phyloP scores from a whole-genome alignment of 2,797 vertebrate species.

The Gambelia wislizenii region DNA sequence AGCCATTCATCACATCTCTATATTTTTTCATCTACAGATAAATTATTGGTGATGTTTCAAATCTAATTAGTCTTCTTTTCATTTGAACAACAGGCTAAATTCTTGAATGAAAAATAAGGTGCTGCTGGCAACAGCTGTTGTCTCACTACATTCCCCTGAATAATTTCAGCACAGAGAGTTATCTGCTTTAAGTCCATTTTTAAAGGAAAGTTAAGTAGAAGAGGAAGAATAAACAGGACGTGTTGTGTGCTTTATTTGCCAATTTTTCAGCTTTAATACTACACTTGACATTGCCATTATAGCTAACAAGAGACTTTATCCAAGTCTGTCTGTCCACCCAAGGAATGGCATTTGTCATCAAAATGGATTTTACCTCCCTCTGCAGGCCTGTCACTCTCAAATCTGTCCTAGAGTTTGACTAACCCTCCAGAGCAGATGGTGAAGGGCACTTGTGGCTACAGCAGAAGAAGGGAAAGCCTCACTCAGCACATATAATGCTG shows the following conservation, averaged over 20 bases:
- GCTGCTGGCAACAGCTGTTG: neutral
- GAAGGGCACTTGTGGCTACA: too few species aligned
- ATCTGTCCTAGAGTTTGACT: too few species aligned
- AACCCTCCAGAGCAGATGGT: too few species aligned
- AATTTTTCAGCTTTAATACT: neutral
- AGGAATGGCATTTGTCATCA: too few species aligned
- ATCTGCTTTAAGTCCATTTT: neutral
- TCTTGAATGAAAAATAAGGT: neutral
- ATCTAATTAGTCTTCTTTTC: neutral
- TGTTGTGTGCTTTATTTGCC: neutral
- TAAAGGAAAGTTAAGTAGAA: neutral
- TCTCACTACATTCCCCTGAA: neutral
- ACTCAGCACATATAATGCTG: too few species aligned
- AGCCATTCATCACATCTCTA: neutral
- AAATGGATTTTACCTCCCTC: too few species aligned
- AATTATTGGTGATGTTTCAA: neutral
- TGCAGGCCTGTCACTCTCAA: too few species aligned
- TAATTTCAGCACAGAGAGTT: neutral
- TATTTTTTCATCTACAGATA: neutral
- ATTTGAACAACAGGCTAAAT: neutral
- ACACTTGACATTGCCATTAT: slow-evolving; percentile 11
- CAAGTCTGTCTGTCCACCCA: neutral
- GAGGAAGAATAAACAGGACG: neutral
- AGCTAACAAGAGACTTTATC: neutral
- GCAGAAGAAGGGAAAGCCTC: too few species aligned